Conservation (phyloP, 2,113 vertebrate genomes). For the Rafetus swinhoei region DNA sequence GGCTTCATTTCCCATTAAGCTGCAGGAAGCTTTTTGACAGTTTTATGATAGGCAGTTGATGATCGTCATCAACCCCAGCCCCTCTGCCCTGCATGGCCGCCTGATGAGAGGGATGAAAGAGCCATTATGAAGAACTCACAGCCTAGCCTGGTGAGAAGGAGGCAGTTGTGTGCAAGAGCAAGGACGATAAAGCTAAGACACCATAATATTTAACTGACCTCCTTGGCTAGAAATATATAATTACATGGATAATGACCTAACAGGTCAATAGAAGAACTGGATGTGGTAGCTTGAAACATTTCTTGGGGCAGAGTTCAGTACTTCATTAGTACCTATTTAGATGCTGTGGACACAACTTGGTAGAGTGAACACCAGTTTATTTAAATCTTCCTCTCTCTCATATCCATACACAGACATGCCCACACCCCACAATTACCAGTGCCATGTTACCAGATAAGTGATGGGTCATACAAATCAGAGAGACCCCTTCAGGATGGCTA, state of each 20-base stretch:
- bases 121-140: neutral
- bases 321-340: neutral
- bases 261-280: neutral
- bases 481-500: neutral
- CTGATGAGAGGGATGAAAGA: neutral
- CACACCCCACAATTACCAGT: neutral
- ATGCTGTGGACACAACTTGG: neutral
- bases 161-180: neutral
- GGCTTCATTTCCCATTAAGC: slow-evolving; percentile 26
- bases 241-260: neutral
- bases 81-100: neutral
- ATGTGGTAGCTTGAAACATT: neutral
- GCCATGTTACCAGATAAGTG: neutral
- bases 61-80: neutral
- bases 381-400: neutral
- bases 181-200: neutral
- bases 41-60: slow-evolving; percentile 8
- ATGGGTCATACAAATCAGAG: neutral
- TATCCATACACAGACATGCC: too few species aligned
- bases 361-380: neutral
- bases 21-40: slow-evolving; percentile 8
- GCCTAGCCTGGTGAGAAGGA: neutral
- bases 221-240: neutral
- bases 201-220: neutral
- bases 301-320: neutral